Base-by-base conservation (phyloP, 2,113 vertebrate genomes). In the Dascyllus trimaculatus region DNA sequence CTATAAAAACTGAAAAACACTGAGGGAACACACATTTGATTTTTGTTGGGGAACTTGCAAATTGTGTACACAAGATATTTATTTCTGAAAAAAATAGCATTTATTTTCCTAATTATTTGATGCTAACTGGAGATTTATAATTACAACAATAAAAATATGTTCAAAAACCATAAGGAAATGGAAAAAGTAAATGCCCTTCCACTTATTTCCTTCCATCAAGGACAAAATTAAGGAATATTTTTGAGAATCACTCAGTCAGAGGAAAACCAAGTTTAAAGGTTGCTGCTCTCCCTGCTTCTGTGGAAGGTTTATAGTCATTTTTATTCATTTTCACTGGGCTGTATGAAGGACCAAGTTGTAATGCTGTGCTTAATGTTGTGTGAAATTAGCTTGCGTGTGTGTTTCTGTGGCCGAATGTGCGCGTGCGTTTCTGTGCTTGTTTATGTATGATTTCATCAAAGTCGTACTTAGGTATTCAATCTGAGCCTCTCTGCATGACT, bases 341-440 rank as follows among this genome's bases (percentile, higher is more conserved):
- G 48, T 43, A 70, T 49, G 56, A 81, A 80, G 80, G 78, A 82
- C 76, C 43, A 71, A 79, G 71, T 89, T 85, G 89, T 83, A 78
- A 88, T 64, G 32, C 85, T 75, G 80, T 61, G 91, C 65, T 92
- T 91, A 93, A 93, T 87, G 86, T 85, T 85, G 86, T 85, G 81
- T 88, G 84, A 93, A 93, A 93, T 91, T 85, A 89, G 70, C 70
- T 72, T 57, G 79, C 60, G 65, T n/a, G 65, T 29, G 29, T 29
- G 26, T 29, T 4, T 72, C 72, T 70, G 56, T 64, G 79, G 6
- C 18, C 3, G 13, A 21, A 75, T 53, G 40, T 15, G 40, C 62
- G 29, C n/a, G 54, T 56, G 73, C 17, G 54, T 57, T 61, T 57
- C 25, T 43, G 75, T 75, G 66, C 53, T 75, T 74, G 73, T 61